These are phyloP conservation scores for Eciton burchellii DNA, from an alignment of 1,140 invertebrate genomes.

Conservation along the genomic window DNA sequence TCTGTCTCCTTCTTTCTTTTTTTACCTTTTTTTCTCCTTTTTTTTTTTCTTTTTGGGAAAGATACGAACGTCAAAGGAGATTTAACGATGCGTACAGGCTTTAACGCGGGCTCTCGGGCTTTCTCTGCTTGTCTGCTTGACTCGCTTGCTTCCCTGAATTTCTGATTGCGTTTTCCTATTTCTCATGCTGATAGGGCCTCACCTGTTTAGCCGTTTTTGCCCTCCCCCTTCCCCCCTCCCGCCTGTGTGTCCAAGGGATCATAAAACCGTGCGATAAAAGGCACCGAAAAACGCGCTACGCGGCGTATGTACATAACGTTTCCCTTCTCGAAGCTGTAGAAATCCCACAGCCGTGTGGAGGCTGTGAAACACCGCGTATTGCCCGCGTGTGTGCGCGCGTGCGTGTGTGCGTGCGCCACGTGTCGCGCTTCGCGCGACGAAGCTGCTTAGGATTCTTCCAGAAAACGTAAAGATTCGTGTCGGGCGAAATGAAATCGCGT, in stretches of 20 bases:
- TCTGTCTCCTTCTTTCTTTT: too few relatives aligned
- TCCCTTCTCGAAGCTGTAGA: not conserved
- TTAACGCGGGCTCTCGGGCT: not conserved
- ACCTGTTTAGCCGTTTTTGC: too few relatives aligned
- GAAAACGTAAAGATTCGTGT: constrained; percentile 70
- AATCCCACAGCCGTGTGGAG: not conserved
- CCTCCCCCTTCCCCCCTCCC: too few relatives aligned
- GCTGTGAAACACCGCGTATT: constrained; percentile 21
- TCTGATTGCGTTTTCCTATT: not conserved
- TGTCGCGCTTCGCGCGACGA: constrained; percentile 28
- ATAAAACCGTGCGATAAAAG: not conserved
- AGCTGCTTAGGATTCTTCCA: constrained; percentile 46
- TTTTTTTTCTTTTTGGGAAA: too few relatives aligned
- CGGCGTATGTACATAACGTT: not conserved
- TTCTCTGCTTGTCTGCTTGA: not conserved
- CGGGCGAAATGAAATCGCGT: constrained; percentile 68
- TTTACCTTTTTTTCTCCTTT: too few relatives aligned
- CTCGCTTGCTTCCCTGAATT: not conserved
- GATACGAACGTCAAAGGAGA: too few relatives aligned
- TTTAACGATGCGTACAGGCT: not conserved
- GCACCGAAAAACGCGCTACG: not conserved
- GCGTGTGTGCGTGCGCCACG: constrained; percentile 55
- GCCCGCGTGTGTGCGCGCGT: constrained; percentile 56
- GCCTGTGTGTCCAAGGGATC: not conserved
- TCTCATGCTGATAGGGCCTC: not conserved